A percentile compares a stretch with the other conserved stretches of the same genome.
These are phyloP conservation scores for Typhlichthys eigenmanni DNA, from an alignment of 2,797 vertebrate genomes.

Conservation along the genomic window DNA sequence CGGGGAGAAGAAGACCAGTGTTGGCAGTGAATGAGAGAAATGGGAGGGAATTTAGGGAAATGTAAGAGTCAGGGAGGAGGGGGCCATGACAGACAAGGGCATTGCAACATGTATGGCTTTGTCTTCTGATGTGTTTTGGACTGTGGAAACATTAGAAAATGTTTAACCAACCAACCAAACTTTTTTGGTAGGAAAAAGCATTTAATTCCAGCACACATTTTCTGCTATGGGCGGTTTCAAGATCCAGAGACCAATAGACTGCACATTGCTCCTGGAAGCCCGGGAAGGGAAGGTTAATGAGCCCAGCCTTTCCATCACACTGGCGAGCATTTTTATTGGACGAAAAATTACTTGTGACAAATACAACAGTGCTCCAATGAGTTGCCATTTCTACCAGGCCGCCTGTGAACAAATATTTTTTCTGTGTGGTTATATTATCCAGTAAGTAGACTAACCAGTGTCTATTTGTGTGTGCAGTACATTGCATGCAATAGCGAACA, in stretches of 20 bases:
- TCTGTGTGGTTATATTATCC: constrained; percentile 61
- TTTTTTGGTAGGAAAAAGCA: constrained; percentile 41
- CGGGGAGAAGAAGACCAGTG: constrained; percentile 3
- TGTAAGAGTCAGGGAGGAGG: constrained; percentile 1
- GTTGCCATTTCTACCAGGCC: constrained; percentile 66
- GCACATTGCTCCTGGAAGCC: constrained; percentile 67
- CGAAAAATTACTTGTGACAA: constrained; percentile 77
- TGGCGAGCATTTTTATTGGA: constrained; percentile 64
- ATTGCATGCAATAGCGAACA: constrained; percentile 23
- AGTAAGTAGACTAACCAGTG: constrained; percentile 56
- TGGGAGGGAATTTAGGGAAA: constrained; percentile 8
- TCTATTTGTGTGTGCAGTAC: constrained; percentile 20
- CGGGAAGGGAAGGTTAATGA: constrained; percentile 74
- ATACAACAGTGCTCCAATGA: constrained; percentile 64
- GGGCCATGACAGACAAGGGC: not conserved
- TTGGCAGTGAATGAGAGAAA: constrained; percentile 13
- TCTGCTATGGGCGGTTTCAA: constrained; percentile 41
- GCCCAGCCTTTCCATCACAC: constrained; percentile 72
- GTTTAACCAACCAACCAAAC: no score
- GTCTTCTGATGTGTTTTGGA: constrained; percentile 24
- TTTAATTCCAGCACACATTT: constrained; percentile 52
- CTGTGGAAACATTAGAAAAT: constrained; percentile 19
- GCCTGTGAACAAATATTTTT: constrained; percentile 76
- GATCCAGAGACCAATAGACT: constrained; percentile 55
- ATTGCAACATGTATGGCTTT: constrained; percentile 9